phyloP scores from a whole-genome alignment of 2,797 vertebrate species.

The Oreortyx pictus region DNA sequence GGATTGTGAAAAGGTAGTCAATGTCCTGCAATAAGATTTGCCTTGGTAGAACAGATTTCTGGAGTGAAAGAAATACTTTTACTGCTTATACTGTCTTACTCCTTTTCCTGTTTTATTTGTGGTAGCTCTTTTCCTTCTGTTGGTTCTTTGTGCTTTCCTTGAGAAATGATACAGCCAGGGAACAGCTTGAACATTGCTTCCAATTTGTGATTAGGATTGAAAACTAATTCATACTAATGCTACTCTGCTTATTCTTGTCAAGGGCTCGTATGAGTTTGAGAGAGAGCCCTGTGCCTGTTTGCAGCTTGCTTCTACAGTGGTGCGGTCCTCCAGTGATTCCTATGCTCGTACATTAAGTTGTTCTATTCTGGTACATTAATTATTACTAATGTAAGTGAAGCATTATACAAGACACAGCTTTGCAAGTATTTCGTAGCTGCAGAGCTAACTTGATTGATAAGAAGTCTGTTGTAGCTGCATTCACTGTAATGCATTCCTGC shows the following conservation, averaged over 20 bases:
- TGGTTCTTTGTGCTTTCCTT: neutral
- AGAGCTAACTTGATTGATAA: neutral
- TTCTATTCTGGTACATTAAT: neutral
- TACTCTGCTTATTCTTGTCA: neutral
- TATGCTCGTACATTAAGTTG: accelerated
- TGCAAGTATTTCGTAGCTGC: neutral
- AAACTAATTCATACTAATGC: neutral
- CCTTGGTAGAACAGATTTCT: neutral
- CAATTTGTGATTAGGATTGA: neutral
- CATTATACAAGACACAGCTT: neutral
- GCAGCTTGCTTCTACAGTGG: neutral
- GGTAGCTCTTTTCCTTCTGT: neutral
- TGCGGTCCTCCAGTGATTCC: neutral
- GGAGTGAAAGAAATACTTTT: neutral
- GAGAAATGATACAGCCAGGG: neutral
- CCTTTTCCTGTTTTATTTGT: neutral
- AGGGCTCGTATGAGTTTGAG: neutral
- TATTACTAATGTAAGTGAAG: neutral
- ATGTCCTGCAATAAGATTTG: neutral
- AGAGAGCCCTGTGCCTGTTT: accelerated
- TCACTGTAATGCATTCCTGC: neutral
- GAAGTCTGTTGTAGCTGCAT: neutral
- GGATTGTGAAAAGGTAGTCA: neutral
- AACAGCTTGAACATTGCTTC: neutral
- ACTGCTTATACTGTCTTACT: neutral